phyloP scores from a whole-genome alignment of 2,888 invertebrate genomes.

The Metellina segmentata region DNA sequence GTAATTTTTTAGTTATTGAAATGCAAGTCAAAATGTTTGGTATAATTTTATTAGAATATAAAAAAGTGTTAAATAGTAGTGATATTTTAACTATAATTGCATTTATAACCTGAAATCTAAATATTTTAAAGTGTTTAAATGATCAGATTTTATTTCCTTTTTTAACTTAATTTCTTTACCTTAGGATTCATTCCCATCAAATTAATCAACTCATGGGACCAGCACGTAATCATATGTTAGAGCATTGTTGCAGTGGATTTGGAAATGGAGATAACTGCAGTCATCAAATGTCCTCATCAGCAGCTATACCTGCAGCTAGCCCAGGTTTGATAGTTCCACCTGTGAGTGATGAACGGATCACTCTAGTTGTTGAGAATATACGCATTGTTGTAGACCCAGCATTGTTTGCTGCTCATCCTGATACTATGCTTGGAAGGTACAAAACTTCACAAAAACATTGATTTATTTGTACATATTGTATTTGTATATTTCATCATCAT shows the following conservation, averaged over 20 bases:
- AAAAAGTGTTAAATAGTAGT: too few species aligned
- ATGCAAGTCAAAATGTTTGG: too few species aligned
- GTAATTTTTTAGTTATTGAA: too few species aligned
- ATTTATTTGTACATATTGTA: background rate
- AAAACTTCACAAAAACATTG: slow-evolving; percentile 43
- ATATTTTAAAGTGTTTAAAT: too few species aligned
- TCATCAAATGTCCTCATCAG: slow-evolving; percentile 13
- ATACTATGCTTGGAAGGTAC: slow-evolving; percentile 96
- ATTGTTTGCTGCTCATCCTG: slow-evolving; percentile 95
- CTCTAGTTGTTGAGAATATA: slow-evolving; percentile 97
- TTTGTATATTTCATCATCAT: background rate
- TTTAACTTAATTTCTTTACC: background rate
- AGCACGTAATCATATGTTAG: slow-evolving; percentile 54
- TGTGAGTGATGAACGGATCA: slow-evolving; percentile 83
- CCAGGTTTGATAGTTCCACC: slow-evolving; percentile 22
- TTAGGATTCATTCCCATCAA: slow-evolving; percentile 50
- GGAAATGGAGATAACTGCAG: slow-evolving; percentile 30
- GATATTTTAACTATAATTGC: too few species aligned
- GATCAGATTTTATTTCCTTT: too few species aligned
- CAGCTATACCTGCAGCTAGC: slow-evolving; percentile 34
- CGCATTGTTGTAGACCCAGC: slow-evolving; percentile 96
- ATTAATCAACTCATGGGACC: slow-evolving; percentile 22
- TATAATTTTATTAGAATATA: too few species aligned
- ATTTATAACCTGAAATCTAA: too few species aligned
- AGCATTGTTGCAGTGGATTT: slow-evolving; percentile 38